Evolutionary conservation across 2,888 invertebrate genomes (phyloP), one percentile per base, ranked within the genome.

Genomic region (Allolobophora icterica): DNA sequence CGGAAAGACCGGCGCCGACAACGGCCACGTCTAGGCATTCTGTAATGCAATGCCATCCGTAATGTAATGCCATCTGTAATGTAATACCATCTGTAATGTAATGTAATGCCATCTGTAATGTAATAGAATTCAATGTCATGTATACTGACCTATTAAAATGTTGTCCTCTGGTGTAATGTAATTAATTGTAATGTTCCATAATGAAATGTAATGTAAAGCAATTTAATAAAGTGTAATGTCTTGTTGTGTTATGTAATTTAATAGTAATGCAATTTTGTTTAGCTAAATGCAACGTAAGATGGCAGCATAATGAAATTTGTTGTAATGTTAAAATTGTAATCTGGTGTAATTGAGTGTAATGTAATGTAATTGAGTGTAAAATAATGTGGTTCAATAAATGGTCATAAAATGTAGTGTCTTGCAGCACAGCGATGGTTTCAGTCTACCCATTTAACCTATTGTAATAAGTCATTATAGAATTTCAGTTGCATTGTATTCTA

Each of bases 1-100:
- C 87, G 34, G 87, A 87, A 30, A 87, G 87, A 35, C 87, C 87
- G 19, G 87, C 87, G 11, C 87, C 87, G 15, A 87, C 87, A 8
- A 87, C 38, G 13, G 35, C 87, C 87, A 87, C 35, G 24, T 87
- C 87, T 8, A 38, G 6, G 87, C 87, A 87, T 1, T 87, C 87
- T 87, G 87, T 87, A 34, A 87, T 38, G 87, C 34, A 84, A 84
- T 84, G 30, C 30, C 6, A 34, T 84, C n/a, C n/a, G 52, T 19
- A 19, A 52, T 52, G 15, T 13, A 19, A 52, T 52, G 52, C 19
- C 5, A 52, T 19, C 5, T 52, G 52, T 52, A 52, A 19, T 52
- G 52, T 52, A 52, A 19, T 58, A 13, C 40, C 40, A 40, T 40
- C 40, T 40, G 58, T 58, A 52, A 8, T 24, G 24, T 24, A 52